Evolutionary conservation across 2,113 vertebrate genomes (phyloP).

Genomic region (Phodopus roborovskii): DNA sequence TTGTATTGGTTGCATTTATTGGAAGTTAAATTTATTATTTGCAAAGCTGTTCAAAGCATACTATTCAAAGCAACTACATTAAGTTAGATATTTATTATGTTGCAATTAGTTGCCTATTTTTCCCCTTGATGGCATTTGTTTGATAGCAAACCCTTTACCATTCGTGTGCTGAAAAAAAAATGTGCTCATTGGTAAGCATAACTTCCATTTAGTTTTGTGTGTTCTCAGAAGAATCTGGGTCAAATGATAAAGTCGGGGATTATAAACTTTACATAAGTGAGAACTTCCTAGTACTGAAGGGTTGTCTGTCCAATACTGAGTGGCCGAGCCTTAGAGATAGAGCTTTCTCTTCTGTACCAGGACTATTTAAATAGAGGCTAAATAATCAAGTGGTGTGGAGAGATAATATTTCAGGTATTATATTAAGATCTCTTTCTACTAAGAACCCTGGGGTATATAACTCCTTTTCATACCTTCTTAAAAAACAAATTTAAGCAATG

Average conservation of each 20-base stretch:
- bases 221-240: not conserved
- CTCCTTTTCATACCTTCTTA: constrained; percentile 26
- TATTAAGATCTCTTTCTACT: constrained; percentile 11
- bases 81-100: constrained; percentile 38
- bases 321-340: not conserved
- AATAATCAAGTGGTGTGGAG: not conserved
- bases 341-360: constrained; percentile 10
- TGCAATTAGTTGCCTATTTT: constrained; percentile 13
- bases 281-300: constrained; percentile 27
- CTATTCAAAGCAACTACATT: constrained; percentile 35
- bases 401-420: constrained; percentile 26
- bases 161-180: constrained; percentile 31
- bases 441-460: constrained; percentile 20
- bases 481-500: constrained; percentile 35
- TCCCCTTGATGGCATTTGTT: not conserved
- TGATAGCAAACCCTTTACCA: constrained; percentile 6
- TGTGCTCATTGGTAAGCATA: not conserved
- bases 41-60: constrained; percentile 14
- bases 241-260: not conserved
- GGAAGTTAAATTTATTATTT: not conserved
- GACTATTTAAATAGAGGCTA: not conserved
- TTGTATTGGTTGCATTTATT: constrained; percentile 43
- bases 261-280: constrained; percentile 7
- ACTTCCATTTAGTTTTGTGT: constrained; percentile 33
- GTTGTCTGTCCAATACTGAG: constrained; percentile 28